These are phyloP conservation scores for Artibeus jamaicensis DNA, from an alignment of 2,797 vertebrate species.

Conservation along the genomic window DNA sequence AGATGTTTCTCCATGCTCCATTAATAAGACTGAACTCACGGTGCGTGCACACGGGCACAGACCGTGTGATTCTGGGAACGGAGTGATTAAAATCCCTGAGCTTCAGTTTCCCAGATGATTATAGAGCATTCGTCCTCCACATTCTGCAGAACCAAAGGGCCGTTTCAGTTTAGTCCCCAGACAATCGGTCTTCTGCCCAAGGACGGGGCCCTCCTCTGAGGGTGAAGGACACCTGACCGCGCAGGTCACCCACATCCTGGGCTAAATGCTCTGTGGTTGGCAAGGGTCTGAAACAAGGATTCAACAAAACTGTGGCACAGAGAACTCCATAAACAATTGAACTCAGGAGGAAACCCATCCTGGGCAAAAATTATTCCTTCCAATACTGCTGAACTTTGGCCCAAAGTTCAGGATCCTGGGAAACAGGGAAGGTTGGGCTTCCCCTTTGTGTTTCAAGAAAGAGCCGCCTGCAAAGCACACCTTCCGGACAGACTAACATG, in stretches of 20 bases:
- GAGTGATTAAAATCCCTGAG: too few species aligned
- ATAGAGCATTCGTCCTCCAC: accelerated
- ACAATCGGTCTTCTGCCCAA: neutral
- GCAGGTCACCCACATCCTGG: accelerated
- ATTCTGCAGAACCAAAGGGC: too few species aligned
- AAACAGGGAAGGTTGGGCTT: too few species aligned
- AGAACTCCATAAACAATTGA: too few species aligned
- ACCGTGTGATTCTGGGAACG: neutral
- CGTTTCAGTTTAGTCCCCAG: neutral
- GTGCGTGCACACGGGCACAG: neutral
- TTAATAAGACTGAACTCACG: neutral
- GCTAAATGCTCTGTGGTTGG: neutral
- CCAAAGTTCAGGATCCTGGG: neutral
- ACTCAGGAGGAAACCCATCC: neutral
- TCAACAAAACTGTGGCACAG: accelerated
- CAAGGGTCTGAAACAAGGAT: neutral
- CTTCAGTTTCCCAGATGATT: neutral
- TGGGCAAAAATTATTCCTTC: neutral
- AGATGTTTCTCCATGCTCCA: too few species aligned
- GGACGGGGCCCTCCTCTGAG: neutral
- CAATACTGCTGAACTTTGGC: too few species aligned
- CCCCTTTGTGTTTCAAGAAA: neutral
- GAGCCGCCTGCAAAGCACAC: neutral
- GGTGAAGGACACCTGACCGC: accelerated
- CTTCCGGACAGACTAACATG: accelerated